phyloP scores from a whole-genome alignment of 2,113 vertebrate species.

The Candoia aspera region DNA sequence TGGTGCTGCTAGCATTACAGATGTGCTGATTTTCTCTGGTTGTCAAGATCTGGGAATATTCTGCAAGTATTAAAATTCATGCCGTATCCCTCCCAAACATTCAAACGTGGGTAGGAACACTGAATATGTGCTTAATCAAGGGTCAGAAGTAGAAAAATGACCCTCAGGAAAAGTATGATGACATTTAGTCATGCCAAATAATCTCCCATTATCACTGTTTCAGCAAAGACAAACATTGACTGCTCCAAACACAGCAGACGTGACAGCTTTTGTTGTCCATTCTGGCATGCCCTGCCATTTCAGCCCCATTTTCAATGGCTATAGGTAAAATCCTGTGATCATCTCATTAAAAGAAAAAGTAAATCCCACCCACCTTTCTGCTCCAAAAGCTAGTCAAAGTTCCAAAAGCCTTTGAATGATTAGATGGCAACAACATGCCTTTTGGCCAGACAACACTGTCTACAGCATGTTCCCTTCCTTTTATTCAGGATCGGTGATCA shows the following conservation, averaged over 20 bases:
- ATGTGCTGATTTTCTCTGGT: slow-evolving; percentile 78
- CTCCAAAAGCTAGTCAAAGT: not conserved
- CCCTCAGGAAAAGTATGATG: not conserved
- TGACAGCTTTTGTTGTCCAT: not conserved
- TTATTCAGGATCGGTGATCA: not conserved
- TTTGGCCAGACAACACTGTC: not conserved
- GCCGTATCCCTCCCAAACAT: slow-evolving; percentile 41
- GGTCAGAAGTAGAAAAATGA: not conserved
- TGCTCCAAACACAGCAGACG: not conserved
- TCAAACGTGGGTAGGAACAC: slow-evolving; percentile 34
- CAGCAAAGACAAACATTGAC: not conserved
- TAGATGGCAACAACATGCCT: too few species aligned
- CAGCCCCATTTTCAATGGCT: too few species aligned
- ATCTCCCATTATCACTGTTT: not conserved
- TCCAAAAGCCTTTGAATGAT: not conserved
- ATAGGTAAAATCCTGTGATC: not conserved
- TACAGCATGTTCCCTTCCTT: not conserved
- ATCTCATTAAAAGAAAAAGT: not conserved
- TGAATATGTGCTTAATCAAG: slow-evolving; percentile 8
- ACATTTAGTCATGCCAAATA: not conserved
- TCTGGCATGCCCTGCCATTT: not conserved
- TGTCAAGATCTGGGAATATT: slow-evolving; percentile 73
- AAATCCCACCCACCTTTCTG: not conserved
- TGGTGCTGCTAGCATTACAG: slow-evolving; percentile 72
- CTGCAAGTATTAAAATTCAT: slow-evolving; percentile 50